Evolutionary conservation across 1,140 invertebrate species (phyloP).

Genomic region (Drosophila bocki): DNA sequence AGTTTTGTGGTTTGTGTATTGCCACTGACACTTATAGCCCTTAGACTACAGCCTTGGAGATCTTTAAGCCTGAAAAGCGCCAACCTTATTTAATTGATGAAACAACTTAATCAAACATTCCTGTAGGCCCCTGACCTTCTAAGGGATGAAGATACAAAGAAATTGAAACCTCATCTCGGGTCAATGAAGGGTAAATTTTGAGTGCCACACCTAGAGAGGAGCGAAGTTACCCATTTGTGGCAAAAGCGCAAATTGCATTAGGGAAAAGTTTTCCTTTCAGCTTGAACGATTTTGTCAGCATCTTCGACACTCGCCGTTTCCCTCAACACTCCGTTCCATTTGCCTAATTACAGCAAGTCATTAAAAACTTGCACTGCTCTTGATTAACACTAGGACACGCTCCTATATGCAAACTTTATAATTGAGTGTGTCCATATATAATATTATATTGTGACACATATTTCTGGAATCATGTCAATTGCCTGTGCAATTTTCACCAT

Average conservation of each 20-base stretch:
- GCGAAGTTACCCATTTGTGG: slow-evolving; percentile 62
- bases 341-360: slow-evolving; percentile 78
- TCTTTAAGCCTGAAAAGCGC: slow-evolving; percentile 6
- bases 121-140: too few species aligned
- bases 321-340: slow-evolving; percentile 48
- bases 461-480: slow-evolving; percentile 74
- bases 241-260: slow-evolving; percentile 81
- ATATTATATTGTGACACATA: slow-evolving; percentile 36
- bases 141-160: too few species aligned
- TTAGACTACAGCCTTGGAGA: not conserved
- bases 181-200: slow-evolving; percentile 54
- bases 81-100: slow-evolving; percentile 32
- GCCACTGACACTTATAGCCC: slow-evolving; percentile 51
- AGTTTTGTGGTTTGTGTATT: slow-evolving; percentile 49
- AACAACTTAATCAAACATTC: slow-evolving; percentile 53
- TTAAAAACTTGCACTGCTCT: slow-evolving; percentile 71
- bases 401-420: slow-evolving; percentile 13
- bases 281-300: slow-evolving; percentile 65
- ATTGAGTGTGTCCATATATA: slow-evolving; percentile 7
- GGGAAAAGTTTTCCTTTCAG: slow-evolving; percentile 76
- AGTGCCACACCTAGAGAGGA: slow-evolving; percentile 49
- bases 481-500: slow-evolving; percentile 59
- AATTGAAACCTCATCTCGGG: slow-evolving; percentile 50
- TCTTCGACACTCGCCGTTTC: slow-evolving; percentile 1
- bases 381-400: slow-evolving; percentile 63